These are phyloP conservation scores for Nomada ferruginata DNA, from an alignment of 2,888 invertebrate genomes.

Conservation along the genomic window DNA sequence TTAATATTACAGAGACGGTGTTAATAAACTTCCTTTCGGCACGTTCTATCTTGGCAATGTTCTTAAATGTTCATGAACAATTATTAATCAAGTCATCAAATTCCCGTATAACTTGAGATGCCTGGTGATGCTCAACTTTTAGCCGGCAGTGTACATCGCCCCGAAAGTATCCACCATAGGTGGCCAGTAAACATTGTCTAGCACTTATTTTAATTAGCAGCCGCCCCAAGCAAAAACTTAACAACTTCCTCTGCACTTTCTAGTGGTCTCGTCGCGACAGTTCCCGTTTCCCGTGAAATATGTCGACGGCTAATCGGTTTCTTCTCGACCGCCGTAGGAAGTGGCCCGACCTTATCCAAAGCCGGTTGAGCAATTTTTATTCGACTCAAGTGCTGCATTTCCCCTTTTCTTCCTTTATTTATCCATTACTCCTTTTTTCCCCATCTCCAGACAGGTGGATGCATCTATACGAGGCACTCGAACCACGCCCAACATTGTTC, in stretches of 20 bases:
- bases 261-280: constrained; percentile 43
- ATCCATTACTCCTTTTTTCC: not conserved
- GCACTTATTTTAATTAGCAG: constrained; percentile 20
- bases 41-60: no score
- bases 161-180: not conserved
- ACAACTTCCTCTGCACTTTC: constrained; percentile 43
- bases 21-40: no score
- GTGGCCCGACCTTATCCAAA: constrained; percentile 14
- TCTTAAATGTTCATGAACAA: no score
- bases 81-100: no score
- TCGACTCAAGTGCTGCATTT: not conserved
- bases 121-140: not conserved
- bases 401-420: not conserved
- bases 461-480: constrained; percentile 28
- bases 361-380: constrained; percentile 37
- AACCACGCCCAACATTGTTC: constrained; percentile 60
- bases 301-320: constrained; percentile 56
- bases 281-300: constrained; percentile 57
- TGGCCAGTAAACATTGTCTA: constrained; percentile 4
- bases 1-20: no score
- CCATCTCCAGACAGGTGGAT: constrained; percentile 17
- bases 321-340: constrained; percentile 35
- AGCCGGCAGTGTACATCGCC: not conserved
- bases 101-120: not conserved
- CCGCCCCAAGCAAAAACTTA: constrained; percentile 33